Base-by-base conservation (phyloP, 2,113 vertebrate species). In the Otis tarda region DNA sequence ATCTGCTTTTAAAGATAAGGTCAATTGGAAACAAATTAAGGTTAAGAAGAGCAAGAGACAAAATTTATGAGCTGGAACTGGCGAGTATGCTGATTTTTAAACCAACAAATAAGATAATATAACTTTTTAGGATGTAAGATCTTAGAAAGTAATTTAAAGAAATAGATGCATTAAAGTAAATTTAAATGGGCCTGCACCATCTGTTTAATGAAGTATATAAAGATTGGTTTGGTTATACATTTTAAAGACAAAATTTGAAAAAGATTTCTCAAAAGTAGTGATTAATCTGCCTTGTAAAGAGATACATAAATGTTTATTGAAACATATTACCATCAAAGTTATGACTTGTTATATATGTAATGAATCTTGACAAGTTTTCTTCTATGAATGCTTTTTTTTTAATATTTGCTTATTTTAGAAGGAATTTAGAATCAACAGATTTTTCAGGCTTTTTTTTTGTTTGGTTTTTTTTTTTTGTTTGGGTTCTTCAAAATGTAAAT, bases 181-280 rank as follows among this genome's bases (percentile, higher is more conserved):
- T 71, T 83, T 95, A 94, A 95, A 92, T 85, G 92, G 83, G 60
- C 85, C 68, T 90, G 57, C 9, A 55, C 27, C 55, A 83, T 61
- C 43, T 77, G 49, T 73, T 95, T 92, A 95, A 91, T 50, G 68
- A 96, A 73, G 15, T 61, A 21, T 71, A 80, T 90, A 13, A 71
- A 57, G 45, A 56, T 18, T 69, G 7, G 18, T 63, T 90, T 93
- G 35, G 3, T 74, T 89, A 84, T 60, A 92, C n/a, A 92, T 76
- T 91, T 94, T 69, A 89, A 76, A 84, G 52, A 91, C 2, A 79
- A 83, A 90, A 93, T 87, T 94, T 94, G 28, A 90, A 87, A 95
- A 87, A 39, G 20, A 70, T 76, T 43, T 95, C 90, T 86, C 31
- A 65, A 55, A 93, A 91, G 47, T 39, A 89, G 39, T 55, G 95